Evolutionary conservation across 2,888 invertebrate genomes (phyloP), one percentile per base, ranked within the genome.

Genomic region (Dione juno): DNA sequence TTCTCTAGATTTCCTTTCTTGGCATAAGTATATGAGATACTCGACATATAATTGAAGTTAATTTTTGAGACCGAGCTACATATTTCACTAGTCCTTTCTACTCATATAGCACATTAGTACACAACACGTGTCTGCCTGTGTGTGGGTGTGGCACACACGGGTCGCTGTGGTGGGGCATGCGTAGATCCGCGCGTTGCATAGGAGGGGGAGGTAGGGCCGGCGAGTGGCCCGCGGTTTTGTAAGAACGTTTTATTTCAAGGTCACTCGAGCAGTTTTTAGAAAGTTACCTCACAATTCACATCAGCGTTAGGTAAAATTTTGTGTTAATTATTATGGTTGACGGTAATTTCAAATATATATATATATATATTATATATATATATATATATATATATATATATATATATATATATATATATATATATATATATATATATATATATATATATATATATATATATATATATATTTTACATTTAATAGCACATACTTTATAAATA

Each of bases 241-340:
- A 93, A 93, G 84, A 92, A 85, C 88, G 87, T 88, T 92, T 90
- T 90, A 89, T 92, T 92, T 93, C 93, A 93, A 93, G 93, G 93
- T 93, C 93, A 93, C 84, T 83, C 84, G 86, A 90, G 88, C 88
- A 90, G 90, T 91, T 92, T 93, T 93, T 93, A 93, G 93, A 93
- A 93, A 93, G 93, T 93, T 88, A 90, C 89, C 89, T 88, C 87
- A 89, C 77, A 79, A 50, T 50, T 80, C 78, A 75, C 79, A 82
- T 85, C 81, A 79, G 82, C 84, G 84, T 88, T 86, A 86, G 84
- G 81, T 87, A 85, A 88, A 81, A 87, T 85, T 79, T 82, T 80
- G 81, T 80, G 54, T 72, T 69, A 69, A 48, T 53, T 64, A 65
- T 48, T 35, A 13, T 59, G 37, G 16, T 37, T 52, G 37, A 21